Base-by-base conservation (phyloP, 2,113 vertebrate genomes). In the Myxocyprinus asiaticus region DNA sequence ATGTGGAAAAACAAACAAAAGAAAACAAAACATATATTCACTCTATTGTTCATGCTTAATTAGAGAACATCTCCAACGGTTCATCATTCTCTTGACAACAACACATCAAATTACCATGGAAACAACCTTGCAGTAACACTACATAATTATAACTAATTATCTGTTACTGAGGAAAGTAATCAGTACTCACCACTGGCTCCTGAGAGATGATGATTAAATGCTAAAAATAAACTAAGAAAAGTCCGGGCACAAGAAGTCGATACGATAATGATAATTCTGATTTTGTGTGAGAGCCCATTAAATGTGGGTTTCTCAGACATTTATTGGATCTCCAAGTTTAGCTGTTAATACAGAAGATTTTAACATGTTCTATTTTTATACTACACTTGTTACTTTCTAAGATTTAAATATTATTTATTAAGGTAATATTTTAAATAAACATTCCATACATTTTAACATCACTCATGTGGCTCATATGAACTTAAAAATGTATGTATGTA, bases 101-200 rank as follows among this genome's bases (percentile, higher is more conserved):
- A 51, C 45, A 1, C 3, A 42, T 44, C 69, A 10, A 43, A 65
- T 61, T 64, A 55, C 63, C 65, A 33, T 33, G 22, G 22, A 33
- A 33, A 33, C 22, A 33, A 33, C 22, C 22, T 33, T 33, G 22
- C 22, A 62, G 51, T 58, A 69, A 47, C 17, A 76, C 17, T 9
- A 70, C 6, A 53, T 78, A 61, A 78, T 84, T 78, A 69, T 81
- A 22, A 79, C 62, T 79, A 82, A 56, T 79, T 76, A 84, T 50
- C 48, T 45, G 33, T 56, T 75, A 50, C 8, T 75, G 5, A 78
- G 47, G 12, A 8, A 78, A 56, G 64, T 53, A 69, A 67, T 81
- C 53, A 58, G 42, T 50, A 53, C 44, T 48, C 17, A n/a, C 79
- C 14, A 81, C 75, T 65, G 73, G 44, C 71, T 33, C 22, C 22